A percentile compares a stretch with the other conserved stretches of the same genome.
Evolutionary conservation across 2,797 vertebrate genomes (phyloP).

Genomic region (Neostethus bicornis): DNA sequence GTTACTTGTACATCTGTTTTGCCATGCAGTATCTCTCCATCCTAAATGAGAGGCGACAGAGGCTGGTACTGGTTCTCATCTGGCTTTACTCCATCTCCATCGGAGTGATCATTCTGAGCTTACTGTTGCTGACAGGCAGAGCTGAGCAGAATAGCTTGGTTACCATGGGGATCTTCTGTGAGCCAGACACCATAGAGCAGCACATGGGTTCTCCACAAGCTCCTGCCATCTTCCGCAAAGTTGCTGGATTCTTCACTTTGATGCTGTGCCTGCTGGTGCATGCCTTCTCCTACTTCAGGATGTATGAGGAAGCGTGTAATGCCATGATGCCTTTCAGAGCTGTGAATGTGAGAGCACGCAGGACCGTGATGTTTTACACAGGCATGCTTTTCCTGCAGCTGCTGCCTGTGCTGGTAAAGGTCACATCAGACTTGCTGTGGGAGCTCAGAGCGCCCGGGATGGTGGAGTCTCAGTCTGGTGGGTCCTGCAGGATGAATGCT

Average conservation of each 20-base stretch:
- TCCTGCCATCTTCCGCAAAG: conserved; percentile 50
- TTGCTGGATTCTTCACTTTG: conserved; percentile 6
- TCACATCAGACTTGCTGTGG: conserved; percentile 54
- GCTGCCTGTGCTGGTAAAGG: conserved; percentile 61
- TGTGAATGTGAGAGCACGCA: conserved; percentile 57
- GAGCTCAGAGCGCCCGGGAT: conserved; percentile 42
- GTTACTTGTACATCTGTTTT: conserved; percentile 72
- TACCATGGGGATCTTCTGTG: conserved; percentile 61
- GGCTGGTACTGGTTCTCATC: conserved; percentile 28
- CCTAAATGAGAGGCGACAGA: conserved; percentile 48
- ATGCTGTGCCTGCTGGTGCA: conserved; percentile 54
- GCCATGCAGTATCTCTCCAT: conserved; percentile 62
- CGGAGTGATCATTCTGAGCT: background rate
- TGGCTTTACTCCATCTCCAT: conserved; percentile 53
- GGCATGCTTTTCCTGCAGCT: conserved; percentile 72
- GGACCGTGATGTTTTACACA: conserved; percentile 67
- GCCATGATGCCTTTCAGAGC: conserved; percentile 57
- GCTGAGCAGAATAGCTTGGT: background rate
- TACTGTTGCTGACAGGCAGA: conserved; percentile 35
- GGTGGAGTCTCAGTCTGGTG: background rate
- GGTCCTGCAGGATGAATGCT: background rate
- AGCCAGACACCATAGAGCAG: conserved; percentile 67
- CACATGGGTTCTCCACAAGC: conserved; percentile 61
- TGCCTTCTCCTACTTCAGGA: conserved; percentile 58
- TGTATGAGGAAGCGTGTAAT: conserved; percentile 62